Evolutionary conservation across 2,797 vertebrate species (phyloP).

Genomic region (Clarias platycephalus): DNA sequence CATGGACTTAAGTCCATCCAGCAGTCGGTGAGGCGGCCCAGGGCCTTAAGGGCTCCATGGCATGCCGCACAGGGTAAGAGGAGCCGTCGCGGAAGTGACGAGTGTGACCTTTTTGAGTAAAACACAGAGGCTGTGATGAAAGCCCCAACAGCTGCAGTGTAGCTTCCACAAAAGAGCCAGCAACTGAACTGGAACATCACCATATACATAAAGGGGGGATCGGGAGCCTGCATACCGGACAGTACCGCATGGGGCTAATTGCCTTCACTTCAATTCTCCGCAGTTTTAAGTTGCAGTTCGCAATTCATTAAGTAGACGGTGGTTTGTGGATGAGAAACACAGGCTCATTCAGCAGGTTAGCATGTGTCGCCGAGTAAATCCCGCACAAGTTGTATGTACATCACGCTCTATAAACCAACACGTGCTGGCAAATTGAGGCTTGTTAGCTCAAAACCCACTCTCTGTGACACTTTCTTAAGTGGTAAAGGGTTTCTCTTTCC

Average conservation of each 20-base stretch:
- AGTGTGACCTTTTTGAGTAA: constrained; percentile 67
- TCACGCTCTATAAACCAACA: not conserved
- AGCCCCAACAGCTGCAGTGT: constrained; percentile 69
- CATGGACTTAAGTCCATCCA: constrained; percentile 63
- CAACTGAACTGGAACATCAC: constrained; percentile 55
- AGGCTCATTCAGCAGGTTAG: constrained; percentile 5
- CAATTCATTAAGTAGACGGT: not conserved
- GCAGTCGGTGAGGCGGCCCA: constrained; percentile 71
- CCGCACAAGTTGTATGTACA: not conserved
- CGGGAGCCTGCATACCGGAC: constrained; percentile 10
- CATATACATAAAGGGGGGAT: constrained; percentile 20
- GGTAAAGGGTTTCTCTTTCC: not conserved
- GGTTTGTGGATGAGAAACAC: constrained; percentile 1
- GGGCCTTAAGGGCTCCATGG: constrained; percentile 70
- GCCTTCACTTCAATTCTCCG: constrained; percentile 1
- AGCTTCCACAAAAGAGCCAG: constrained; percentile 62
- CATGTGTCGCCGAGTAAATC: constrained; percentile 15
- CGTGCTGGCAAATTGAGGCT: not conserved
- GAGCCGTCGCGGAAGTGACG: constrained; percentile 55
- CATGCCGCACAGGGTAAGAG: constrained; percentile 60
- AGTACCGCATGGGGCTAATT: constrained; percentile 22
- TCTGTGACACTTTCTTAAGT: not conserved
- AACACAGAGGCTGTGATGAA: constrained; percentile 60
- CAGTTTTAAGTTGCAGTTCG: constrained; percentile 1
- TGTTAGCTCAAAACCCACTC: not conserved